A percentile compares a stretch with the other conserved stretches of the same genome.
These are phyloP conservation scores for Thripadectes ignobilis DNA, from an alignment of 2,797 vertebrate species.

Conservation along the genomic window DNA sequence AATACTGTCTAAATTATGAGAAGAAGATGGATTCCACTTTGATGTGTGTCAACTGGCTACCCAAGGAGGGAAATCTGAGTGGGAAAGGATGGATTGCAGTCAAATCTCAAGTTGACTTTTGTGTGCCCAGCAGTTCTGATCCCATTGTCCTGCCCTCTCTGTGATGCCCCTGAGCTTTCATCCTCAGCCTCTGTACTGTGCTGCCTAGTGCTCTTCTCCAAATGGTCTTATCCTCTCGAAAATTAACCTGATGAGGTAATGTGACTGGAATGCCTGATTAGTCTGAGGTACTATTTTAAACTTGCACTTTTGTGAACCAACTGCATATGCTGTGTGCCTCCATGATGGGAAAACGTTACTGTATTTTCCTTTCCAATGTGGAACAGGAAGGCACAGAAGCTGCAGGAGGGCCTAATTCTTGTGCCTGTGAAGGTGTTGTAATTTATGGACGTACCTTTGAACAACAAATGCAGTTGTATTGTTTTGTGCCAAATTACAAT, in stretches of 20 bases:
- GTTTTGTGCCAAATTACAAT: neutral
- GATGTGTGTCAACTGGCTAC: neutral
- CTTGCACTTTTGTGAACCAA: neutral
- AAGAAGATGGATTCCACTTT: neutral
- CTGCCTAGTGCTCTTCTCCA: neutral
- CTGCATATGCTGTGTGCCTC: neutral
- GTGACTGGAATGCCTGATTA: neutral
- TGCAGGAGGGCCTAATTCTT: neutral
- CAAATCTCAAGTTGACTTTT: neutral
- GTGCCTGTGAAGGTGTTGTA: neutral
- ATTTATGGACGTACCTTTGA: neutral
- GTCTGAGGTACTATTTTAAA: neutral
- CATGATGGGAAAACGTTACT: accelerated
- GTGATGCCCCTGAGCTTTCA: neutral
- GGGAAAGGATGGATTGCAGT: neutral
- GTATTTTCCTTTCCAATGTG: accelerated
- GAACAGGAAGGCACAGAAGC: neutral
- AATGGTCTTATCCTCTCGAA: neutral
- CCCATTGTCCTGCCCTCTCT: neutral
- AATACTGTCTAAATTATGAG: neutral
- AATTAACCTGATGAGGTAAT: neutral
- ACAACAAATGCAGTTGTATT: neutral
- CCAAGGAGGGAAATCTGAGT: neutral
- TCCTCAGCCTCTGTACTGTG: neutral
- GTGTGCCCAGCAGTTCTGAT: neutral